A percentile compares a stretch with the other conserved stretches of the same genome.
These are phyloP conservation scores for Axis porcinus DNA, from an alignment of 2,113 vertebrate species.

Conservation along the genomic window DNA sequence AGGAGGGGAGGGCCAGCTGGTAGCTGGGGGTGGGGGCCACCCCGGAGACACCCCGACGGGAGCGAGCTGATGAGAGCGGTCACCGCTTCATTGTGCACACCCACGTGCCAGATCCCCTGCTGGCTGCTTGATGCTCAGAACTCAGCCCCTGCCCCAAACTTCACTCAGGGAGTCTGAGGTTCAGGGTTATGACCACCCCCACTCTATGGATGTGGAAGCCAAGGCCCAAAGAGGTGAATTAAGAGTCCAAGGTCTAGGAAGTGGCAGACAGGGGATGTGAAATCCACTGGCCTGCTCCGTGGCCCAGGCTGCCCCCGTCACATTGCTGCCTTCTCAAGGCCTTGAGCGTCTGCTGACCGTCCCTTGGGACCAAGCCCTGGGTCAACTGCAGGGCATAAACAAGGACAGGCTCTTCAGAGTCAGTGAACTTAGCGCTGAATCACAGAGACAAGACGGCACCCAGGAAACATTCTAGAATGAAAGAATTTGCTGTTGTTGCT, in stretches of 20 bases:
- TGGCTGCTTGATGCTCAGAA: neutral
- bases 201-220: neutral
- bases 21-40: neutral
- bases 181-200: neutral
- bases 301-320: neutral
- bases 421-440: neutral
- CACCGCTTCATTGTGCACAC: accelerated
- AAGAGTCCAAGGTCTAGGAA: neutral
- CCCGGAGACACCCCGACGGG: neutral
- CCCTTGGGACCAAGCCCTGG: accelerated
- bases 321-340: neutral
- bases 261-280: neutral
- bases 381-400: neutral
- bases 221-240: neutral
- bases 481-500: neutral
- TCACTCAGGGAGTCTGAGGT: neutral
- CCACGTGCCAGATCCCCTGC: neutral
- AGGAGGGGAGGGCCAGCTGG: neutral
- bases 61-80: neutral
- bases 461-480: neutral
- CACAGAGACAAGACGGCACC: neutral
- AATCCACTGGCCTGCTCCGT: neutral
- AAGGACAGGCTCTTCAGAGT: neutral
- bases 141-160: too few species aligned
- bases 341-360: neutral